Evolutionary conservation across 2,888 invertebrate genomes (phyloP).

Genomic region (Netelia fuscicornis): DNA sequence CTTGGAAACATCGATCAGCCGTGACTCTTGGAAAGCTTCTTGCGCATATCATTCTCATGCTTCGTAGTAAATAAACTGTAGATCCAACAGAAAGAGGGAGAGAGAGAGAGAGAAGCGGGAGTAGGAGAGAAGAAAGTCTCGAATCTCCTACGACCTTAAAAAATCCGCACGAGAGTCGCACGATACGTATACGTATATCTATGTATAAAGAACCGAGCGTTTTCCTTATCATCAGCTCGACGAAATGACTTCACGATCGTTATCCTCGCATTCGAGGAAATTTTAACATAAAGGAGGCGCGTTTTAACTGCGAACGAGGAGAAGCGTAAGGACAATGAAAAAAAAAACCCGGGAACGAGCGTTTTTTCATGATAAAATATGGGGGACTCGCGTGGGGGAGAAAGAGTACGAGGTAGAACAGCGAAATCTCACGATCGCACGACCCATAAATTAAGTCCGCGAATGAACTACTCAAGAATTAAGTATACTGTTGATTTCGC

Average conservation of each 20-base stretch:
- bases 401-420: neutral
- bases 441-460: neutral
- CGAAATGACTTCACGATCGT: conserved; percentile 58
- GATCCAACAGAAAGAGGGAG: conserved; percentile 7
- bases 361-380: conserved; percentile 28
- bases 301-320: conserved; percentile 44
- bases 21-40: conserved; percentile 51
- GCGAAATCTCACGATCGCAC: conserved; percentile 4
- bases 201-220: conserved; percentile 2
- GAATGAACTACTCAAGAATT: neutral
- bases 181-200: conserved; percentile 31
- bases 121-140: neutral
- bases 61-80: conserved; percentile 51
- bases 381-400: neutral
- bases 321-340: conserved; percentile 33
- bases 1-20: conserved; percentile 59
- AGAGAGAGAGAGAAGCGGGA: no score
- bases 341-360: conserved; percentile 23
- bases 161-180: conserved; percentile 41
- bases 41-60: conserved; percentile 4
- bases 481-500: neutral
- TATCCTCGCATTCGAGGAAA: conserved; percentile 31
- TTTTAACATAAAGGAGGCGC: conserved; percentile 22
- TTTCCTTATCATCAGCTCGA: conserved; percentile 48
- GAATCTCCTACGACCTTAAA: conserved; percentile 33